Percentiles rank a stretch among this genome's conserved stretches.
phyloP scores from a whole-genome alignment of 2,797 vertebrate genomes.

The Clarias fuscus region DNA sequence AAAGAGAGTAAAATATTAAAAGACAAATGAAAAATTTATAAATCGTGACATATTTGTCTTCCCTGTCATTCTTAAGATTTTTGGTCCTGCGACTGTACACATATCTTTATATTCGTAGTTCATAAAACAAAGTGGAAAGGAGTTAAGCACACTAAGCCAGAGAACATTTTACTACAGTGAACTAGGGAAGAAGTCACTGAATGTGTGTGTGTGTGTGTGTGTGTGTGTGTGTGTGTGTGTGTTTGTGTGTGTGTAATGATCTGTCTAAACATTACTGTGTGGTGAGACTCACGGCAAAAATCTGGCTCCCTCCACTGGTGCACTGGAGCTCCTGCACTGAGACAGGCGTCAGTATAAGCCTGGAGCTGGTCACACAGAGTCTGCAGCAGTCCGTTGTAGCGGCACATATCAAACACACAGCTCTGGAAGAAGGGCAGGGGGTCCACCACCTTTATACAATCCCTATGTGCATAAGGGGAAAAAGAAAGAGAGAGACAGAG shows the following conservation, averaged over 20 bases:
- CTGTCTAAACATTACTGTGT: neutral
- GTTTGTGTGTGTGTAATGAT: neutral
- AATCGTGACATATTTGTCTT: neutral
- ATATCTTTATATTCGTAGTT: neutral
- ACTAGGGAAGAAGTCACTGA: neutral
- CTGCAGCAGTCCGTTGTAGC: slow-evolving; percentile 67
- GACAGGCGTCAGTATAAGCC: slow-evolving; percentile 78
- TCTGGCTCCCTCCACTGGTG: slow-evolving; percentile 77
- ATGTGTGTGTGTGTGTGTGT: neutral
- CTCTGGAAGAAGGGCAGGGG: slow-evolving; percentile 74
- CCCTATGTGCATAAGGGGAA: slow-evolving; percentile 59
- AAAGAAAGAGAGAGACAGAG: too few relatives aligned
- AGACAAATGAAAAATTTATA: neutral
- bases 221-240: neutral
- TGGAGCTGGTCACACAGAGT: slow-evolving; percentile 80
- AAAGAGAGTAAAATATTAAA: neutral
- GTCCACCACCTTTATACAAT: slow-evolving; percentile 72
- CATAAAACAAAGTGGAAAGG: neutral
- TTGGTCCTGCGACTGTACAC: too few relatives aligned
- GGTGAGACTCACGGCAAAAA: slow-evolving; percentile 72
- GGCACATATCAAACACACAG: slow-evolving; percentile 83
- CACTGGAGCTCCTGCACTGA: slow-evolving; percentile 68
- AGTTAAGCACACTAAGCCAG: neutral
- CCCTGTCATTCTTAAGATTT: neutral
- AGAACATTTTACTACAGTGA: neutral